Evolutionary conservation across 2,113 vertebrate genomes (phyloP).

Genomic region (Podarcis cretensis): DNA sequence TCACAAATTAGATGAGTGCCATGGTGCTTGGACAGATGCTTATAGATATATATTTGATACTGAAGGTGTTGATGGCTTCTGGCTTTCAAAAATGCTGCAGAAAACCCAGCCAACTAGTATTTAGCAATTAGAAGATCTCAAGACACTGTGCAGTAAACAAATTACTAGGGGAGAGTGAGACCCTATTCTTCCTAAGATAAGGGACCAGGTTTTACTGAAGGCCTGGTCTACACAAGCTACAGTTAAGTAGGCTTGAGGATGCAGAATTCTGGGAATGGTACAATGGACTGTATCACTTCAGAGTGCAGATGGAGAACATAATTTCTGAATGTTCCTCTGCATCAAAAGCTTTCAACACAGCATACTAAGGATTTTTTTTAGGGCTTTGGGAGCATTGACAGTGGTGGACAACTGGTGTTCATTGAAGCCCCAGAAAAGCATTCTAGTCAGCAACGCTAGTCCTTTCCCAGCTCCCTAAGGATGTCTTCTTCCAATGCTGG

Average conservation of each 20-base stretch:
- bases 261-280: neutral
- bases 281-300: neutral
- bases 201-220: neutral
- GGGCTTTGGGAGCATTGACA: too few species aligned
- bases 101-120: neutral
- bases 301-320: neutral
- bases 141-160: neutral
- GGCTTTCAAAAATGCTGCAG: neutral
- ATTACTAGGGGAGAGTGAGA: neutral
- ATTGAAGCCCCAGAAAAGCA: neutral
- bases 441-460: neutral
- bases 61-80: neutral
- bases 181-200: neutral
- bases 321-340: neutral
- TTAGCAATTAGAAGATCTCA: neutral
- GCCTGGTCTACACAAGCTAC: neutral
- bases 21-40: neutral
- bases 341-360: neutral
- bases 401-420: neutral
- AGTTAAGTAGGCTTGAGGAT: neutral
- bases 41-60: neutral
- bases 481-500: neutral
- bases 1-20: neutral
- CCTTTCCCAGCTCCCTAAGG: neutral
- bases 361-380: neutral